Base-by-base conservation (phyloP, 2,797 vertebrate species). In the Mus caroli region DNA sequence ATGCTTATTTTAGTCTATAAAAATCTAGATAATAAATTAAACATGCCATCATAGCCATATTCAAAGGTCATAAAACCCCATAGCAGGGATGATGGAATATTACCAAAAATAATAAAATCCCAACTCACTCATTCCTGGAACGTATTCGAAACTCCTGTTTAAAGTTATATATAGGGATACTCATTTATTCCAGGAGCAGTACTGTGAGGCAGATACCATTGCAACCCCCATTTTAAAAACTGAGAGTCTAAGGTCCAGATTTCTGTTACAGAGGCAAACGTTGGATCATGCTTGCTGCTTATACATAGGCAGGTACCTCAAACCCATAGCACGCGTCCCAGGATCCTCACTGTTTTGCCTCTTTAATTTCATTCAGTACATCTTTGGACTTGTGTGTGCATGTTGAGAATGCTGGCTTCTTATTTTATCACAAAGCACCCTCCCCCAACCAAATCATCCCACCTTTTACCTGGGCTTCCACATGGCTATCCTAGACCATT, bases 11-110 rank as follows among this genome's bases (percentile, higher is more conserved):
- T 86, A 46, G 28, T 88, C 31, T 88, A 54, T 95, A 86, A 95
- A 95, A 91, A 91, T 82, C 9, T 52, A 77, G 79, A 86, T 58
- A 85, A 96, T 94, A 67, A 94, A 95, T 92, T 86, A 84, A 96
- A 91, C 54, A 77, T 58, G 31, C 31, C 22, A 31, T 46, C 77
- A 82, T 88, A 79, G 37, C 28, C 52, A n/a, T 85, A 75, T 56
- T 40, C 67, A 93, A 94, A 90, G 34, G 67, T 60, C 54, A 73
- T 78, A 54, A 95, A 92, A 92, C 43, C 50, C n/a, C 62, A 89
- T 6, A 91, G 58, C 24, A 79, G 24, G 34, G 20, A 58, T 67
- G 54, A 88, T 79, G 60, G 13, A 94, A 82, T 95, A 69, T 82
- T 80, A 88, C 75, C 17, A 6, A 64, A 88, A 88, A 90, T 82